Evolutionary conservation across 2,888 invertebrate genomes (phyloP), one percentile per base, ranked within the genome.

Genomic region (Loripinus fragilis): DNA sequence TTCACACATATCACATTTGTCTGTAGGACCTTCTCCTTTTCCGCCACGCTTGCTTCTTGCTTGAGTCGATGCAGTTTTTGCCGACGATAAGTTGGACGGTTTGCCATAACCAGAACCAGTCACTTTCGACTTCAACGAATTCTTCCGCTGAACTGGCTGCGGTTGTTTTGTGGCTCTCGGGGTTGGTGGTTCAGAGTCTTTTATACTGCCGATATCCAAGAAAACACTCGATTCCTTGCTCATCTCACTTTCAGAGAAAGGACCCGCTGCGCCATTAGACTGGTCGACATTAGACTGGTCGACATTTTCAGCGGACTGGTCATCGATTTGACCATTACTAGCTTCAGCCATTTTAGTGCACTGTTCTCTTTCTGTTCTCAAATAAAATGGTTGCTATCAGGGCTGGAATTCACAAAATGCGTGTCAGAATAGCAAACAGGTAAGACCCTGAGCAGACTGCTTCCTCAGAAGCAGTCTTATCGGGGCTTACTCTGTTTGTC

Each of bases 1-100:
- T 35, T 84, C 81, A 65, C 84, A 84, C 84, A 84, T 84, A 20
- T 81, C 81, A 38, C 84, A 84, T 30, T 60, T 60, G 10, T 60
- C 60, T 20, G 1, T 60, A 1, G 8, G 33, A 12, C 15, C 60
- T 28, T 60, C 60, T 33, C 2, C 12, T 60, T 28, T 60, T 3
- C 23, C 33, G 1, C 60, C 60, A 33, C 15, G 20, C 33, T 28
- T 60, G n/a, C 45, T 20, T 20, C 45, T 12, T 20, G 8, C 15
- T 23, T 60, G 60, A 5, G 60, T 60, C 3, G 60, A 60, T 3
- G 60, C 8, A 33, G 60, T 60, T 20, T 60, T 60, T 20, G 60
- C 30, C 17, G 60, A 30, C 5, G 60, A 60, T 17, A 60, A 25
- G 28, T 5, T 60, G 7, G 60, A 33, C 28, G 5, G 2, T 33